Evolutionary conservation across 1,140 invertebrate genomes (phyloP), one percentile per base, ranked within the genome.

Genomic region (Anastatus disparis): DNA sequence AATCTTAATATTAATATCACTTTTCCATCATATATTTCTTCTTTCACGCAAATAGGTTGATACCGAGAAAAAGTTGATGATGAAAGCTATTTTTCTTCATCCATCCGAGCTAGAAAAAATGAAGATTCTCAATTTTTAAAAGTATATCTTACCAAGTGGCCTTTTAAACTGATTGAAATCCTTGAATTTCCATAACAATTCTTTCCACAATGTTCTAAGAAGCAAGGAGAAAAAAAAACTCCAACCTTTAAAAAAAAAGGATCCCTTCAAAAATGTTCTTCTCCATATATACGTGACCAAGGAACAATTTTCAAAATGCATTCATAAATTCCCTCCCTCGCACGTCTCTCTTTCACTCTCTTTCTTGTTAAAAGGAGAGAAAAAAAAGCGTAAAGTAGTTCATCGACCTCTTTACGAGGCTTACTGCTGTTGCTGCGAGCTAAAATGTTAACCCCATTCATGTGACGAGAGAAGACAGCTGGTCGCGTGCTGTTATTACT

Each of bases 401-500:
- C 72, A 71, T 35, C 64, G 62, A 75, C 42, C 75, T 74, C 74
- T 72, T 76, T 72, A 71, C 56, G 42, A 20, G 44, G 73, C n/a
- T n/a, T n/a, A n/a, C n/a, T n/a, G n/a, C n/a, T n/a, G n/a, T n/a
- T n/a, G 52, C 66, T 40, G 29, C 52, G 17, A 17, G 59, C 59
- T 27, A 3, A 10, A 6, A 63, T 74, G n/a, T n/a, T n/a, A 73
- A 76, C 64, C 75, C 74, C 75, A 38, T 64, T 71, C 29, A n/a
- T n/a, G n/a, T n/a, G n/a, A n/a, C n/a, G n/a, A n/a, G 56, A 58
- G 42, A 71, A 61, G 74, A 72, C 79, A 81, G 78, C 77, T 81
- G 79, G 79, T 80, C 77, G 78, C 78, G 78, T 81, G 78, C 76
- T 78, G 77, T 17, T 26, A 24, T 6, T 24, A 10, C 10, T 44